Percentiles rank a stretch among this genome's conserved stretches.
These are phyloP conservation scores for Patella pellucida DNA, from an alignment of 2,888 invertebrate species.

Conservation along the genomic window DNA sequence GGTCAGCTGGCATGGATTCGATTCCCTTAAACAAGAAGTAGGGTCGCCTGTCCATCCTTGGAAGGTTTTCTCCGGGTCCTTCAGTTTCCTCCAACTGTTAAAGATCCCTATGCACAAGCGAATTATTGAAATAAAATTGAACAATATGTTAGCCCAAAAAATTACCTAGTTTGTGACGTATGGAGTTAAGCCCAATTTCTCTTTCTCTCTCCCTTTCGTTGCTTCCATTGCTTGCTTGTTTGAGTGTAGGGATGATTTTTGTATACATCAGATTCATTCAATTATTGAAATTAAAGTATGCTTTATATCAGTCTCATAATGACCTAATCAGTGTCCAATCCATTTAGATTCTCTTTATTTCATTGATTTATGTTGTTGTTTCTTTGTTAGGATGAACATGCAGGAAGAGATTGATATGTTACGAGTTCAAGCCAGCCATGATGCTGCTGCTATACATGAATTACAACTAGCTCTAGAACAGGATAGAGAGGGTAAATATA, in stretches of 20 bases:
- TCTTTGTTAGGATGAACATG: conserved; percentile 55
- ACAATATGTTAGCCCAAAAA: too few species aligned
- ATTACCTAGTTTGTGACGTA: too few species aligned
- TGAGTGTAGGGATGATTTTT: background rate
- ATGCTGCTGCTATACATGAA: conserved; percentile 66
- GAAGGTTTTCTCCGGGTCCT: too few species aligned
- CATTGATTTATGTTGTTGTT: background rate
- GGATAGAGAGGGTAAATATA: conserved; percentile 62
- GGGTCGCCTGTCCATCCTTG: too few species aligned
- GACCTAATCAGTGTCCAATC: background rate
- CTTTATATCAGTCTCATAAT: background rate
- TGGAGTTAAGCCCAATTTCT: background rate
- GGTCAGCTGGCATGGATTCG: too few species aligned
- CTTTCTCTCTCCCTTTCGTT: background rate
- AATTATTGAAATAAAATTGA: too few species aligned
- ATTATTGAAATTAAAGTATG: background rate
- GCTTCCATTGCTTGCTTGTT: background rate
- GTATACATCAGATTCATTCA: background rate
- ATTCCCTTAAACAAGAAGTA: too few species aligned
- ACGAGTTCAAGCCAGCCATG: conserved; percentile 61
- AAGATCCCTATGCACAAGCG: too few species aligned
- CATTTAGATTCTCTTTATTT: background rate
- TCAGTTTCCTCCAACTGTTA: too few species aligned
- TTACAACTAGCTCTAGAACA: conserved; percentile 62
- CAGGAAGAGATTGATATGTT: conserved; percentile 66